Base-by-base conservation (phyloP, 1,140 invertebrate species). In the Alviniconcha marisindica region DNA sequence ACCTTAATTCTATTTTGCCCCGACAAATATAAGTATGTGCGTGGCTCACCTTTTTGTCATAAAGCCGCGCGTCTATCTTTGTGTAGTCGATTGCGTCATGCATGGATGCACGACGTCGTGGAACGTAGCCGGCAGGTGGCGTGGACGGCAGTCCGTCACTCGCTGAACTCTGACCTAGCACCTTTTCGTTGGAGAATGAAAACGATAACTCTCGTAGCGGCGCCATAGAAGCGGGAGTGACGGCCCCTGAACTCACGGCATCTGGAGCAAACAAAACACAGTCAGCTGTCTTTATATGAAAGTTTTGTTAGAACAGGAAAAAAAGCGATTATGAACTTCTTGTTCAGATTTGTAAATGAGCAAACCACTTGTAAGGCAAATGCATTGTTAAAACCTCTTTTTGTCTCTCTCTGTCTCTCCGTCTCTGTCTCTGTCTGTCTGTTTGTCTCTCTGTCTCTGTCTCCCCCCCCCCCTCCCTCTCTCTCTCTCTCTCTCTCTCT, bases 81-180 rank as follows among this genome's bases (percentile, higher is more conserved):
- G 86, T 88, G 60, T 88, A 85, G 76, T 91, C 90, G 28, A 91
- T 91, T 14, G 90, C 90, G 56, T 91, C 90, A 51, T 91, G 90
- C 90, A 91, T 91, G 60, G 90, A 91, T 15, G 90, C 90, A 69
- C 90, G 81, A 24, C 90, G 77, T 48, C 83, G 60, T 28, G 84
- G 88, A 69, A 88, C 85, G 71, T 88, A 87, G 54, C 74, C 84
- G 18, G 83, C 80, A n/a, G 87, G 84, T 1, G 87, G 84, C 40
- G 87, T 84, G 1, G 87, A 85, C 18, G 88, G 87, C 28, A 87
- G 79, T 0, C 79, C 84, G 18, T 88, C 85, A 48, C 82, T 78
- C 77, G 71, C 28, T 66, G 38, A 38, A 0, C 60, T 14, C 42
- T 76, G 76, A 7, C 77, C 63, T 4, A 78, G 83, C n/a, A 84